Evolutionary conservation across 2,888 invertebrate species (phyloP).

Genomic region (Trachelus iudaicus): DNA sequence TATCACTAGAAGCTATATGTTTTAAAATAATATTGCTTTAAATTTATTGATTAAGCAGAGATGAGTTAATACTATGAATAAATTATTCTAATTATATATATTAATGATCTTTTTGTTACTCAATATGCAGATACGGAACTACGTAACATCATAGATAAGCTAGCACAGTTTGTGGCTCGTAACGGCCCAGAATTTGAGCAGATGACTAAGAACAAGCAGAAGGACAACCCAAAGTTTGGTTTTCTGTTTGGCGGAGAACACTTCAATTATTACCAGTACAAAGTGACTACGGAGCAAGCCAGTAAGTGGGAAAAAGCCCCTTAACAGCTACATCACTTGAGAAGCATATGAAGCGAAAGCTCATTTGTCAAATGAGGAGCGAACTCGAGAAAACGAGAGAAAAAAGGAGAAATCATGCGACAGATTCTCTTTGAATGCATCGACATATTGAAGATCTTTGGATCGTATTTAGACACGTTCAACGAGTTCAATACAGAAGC

Average conservation of each 20-base stretch:
- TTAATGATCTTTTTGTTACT: constrained; percentile 3
- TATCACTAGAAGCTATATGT: too few species aligned
- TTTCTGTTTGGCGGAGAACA: constrained; percentile 97
- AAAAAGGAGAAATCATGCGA: constrained; percentile 37
- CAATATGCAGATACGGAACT: constrained; percentile 84
- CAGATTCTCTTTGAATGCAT: constrained; percentile 38
- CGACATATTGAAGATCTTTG: constrained; percentile 47
- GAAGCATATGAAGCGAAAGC: constrained; percentile 45
- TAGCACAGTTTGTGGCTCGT: constrained; percentile 98
- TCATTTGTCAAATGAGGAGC: constrained; percentile 43
- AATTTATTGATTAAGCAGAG: constrained; percentile 3
- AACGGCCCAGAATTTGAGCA: constrained; percentile 99
- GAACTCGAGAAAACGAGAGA: constrained; percentile 34
- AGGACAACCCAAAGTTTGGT: constrained; percentile 96
- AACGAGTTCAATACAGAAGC: constrained; percentile 38
- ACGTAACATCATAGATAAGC: constrained; percentile 97
- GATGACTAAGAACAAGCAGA: constrained; percentile 98
- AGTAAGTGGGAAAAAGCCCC: constrained; percentile 74
- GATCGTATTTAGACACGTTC: constrained; percentile 44
- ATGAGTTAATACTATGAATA: constrained; percentile 4
- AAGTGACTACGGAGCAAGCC: constrained; percentile 94
- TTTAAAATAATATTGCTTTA: too few species aligned
- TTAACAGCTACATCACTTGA: constrained; percentile 51
- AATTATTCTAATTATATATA: not conserved
- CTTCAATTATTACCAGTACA: constrained; percentile 96